Base-by-base conservation (phyloP, 1,140 invertebrate species). In the Phymorhynchus buccinoides region DNA sequence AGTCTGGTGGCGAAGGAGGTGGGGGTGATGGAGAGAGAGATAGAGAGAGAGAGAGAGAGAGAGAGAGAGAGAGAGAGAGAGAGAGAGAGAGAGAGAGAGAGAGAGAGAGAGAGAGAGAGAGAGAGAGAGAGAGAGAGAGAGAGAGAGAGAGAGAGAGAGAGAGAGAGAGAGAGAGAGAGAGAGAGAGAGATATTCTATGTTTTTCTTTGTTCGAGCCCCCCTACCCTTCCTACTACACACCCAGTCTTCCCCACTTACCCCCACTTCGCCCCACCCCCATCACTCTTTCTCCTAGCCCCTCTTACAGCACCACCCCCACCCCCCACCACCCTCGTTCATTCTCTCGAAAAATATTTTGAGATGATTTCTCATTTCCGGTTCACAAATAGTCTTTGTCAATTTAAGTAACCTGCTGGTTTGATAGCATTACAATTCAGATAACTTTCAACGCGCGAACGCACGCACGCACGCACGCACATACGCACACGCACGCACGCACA, bases 301-400 rank as follows among this genome's bases (percentile, higher is more conserved):
- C 48, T 52, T 18, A 52, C 48, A n/a, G n/a, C 22, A 52, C 48
- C 48, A 52, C 48, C 48, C 12, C 48, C 22, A 52, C 48, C 48
- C 12, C 48, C 48, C 12, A 52, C n/a, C n/a, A n/a, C n/a, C n/a
- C n/a, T n/a, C n/a, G n/a, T n/a, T n/a, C n/a, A 66, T 27, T n/a
- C 30, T 66, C 9, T 66, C 30, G 18, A 16, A 27, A n/a, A 66
- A 41, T 41, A 22, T 41, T 41, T 41, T 41, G 37, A 14, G 39
- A 41, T 75, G 73, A 75, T 37, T 75, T 41, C 73, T 75, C 35
- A 75, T 75, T 75, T 75, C 73, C 37, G 32, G 32, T 37, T 75
- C 42, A 1, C 16, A 37, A 30, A 75, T 75, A 41, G 39, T 41
- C 18, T 41, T 41, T 41, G 37, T 75, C 16, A 75, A 75, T 75